Conservation (phyloP, 2,113 vertebrate genomes). For the Perccottus glenii region DNA sequence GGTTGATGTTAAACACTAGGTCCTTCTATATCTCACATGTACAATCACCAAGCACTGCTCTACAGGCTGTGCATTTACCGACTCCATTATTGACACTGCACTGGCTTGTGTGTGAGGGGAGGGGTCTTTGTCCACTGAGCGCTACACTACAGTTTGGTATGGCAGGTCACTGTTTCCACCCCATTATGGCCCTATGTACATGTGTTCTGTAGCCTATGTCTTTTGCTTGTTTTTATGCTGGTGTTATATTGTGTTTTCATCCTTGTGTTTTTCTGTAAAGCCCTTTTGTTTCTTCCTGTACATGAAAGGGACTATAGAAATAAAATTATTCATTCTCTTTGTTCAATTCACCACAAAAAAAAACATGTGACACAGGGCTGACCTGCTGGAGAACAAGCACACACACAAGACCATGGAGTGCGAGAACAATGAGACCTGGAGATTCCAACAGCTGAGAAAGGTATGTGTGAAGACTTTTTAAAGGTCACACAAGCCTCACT, state of each 20-base stretch:
- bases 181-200: neutral
- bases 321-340: no score
- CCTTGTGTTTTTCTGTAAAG: no score
- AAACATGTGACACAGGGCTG: no score
- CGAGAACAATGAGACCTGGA: neutral
- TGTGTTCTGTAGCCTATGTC: neutral
- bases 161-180: neutral
- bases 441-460: neutral
- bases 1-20: slow-evolving; percentile 49
- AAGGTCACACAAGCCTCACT: neutral
- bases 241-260: no score
- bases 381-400: no score
- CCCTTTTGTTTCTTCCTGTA: no score
- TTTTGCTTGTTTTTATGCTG: neutral
- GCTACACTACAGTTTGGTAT: neutral
- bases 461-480: neutral
- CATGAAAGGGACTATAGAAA: no score
- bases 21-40: slow-evolving; percentile 25
- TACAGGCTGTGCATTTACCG: neutral
- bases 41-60: neutral
- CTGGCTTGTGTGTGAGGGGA: neutral
- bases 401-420: no score
- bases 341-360: no score
- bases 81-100: neutral
- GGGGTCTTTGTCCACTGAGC: neutral